phyloP scores from a whole-genome alignment of 2,888 invertebrate species.

The Hypomecis punctinalis region DNA sequence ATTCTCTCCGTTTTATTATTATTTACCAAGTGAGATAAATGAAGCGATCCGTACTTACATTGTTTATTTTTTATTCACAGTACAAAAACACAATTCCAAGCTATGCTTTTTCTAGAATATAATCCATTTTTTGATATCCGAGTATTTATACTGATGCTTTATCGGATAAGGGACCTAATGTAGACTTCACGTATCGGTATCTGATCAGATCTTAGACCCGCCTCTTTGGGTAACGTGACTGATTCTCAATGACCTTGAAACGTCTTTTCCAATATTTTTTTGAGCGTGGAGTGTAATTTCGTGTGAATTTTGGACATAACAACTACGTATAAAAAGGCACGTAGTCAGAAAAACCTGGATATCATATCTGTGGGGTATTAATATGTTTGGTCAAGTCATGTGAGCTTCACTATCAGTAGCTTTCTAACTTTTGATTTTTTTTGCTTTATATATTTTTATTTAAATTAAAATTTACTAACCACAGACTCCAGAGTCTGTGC shows the following conservation, averaged over 20 bases:
- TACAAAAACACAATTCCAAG: conserved; percentile 4
- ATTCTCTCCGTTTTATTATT: too few relatives aligned
- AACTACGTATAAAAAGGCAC: too few relatives aligned
- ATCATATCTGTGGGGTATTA: too few relatives aligned
- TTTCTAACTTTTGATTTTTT: too few relatives aligned
- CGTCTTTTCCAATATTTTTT: conserved; percentile 1
- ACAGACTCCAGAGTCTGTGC: too few relatives aligned
- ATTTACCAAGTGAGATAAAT: too few relatives aligned
- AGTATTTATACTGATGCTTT: conserved; percentile 52
- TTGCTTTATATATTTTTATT: too few relatives aligned
- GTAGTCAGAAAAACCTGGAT: too few relatives aligned
- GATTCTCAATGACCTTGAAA: conserved; percentile 10
- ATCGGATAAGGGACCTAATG: conserved; percentile 47
- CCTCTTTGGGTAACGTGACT: conserved; percentile 23
- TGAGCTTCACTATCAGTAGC: too few relatives aligned
- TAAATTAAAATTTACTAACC: too few relatives aligned
- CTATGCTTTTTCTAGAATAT: conserved; percentile 4
- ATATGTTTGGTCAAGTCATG: too few relatives aligned
- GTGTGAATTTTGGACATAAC: not conserved
- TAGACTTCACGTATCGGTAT: conserved; percentile 26
- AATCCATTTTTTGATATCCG: conserved; percentile 3
- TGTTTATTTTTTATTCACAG: conserved; percentile 2
- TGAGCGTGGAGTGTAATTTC: not conserved
- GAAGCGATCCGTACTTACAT: conserved; percentile 10
- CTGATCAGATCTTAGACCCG: conserved; percentile 34